phyloP scores from a whole-genome alignment of 2,888 invertebrate genomes.

The Drosophila acutilabella region DNA sequence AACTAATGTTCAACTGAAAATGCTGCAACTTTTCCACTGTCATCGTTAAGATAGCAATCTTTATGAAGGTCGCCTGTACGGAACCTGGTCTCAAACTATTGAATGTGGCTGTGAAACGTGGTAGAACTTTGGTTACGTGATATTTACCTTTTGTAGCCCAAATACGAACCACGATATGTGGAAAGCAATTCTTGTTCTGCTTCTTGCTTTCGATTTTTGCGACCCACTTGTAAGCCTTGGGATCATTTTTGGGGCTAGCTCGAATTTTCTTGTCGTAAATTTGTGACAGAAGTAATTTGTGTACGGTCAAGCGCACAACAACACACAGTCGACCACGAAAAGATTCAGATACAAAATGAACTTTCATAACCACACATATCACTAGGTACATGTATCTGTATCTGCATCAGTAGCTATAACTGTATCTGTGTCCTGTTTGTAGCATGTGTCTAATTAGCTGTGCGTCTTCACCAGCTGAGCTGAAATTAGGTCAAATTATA shows the following conservation, averaged over 20 bases:
- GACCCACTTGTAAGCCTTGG: slow-evolving; percentile 73
- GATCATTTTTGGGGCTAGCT: slow-evolving; percentile 59
- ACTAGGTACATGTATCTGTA: slow-evolving; percentile 26
- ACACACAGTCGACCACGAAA: slow-evolving; percentile 28
- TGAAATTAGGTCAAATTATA: slow-evolving; percentile 70
- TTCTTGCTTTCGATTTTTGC: slow-evolving; percentile 43
- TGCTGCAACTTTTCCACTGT: slow-evolving; percentile 69
- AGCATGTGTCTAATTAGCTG: slow-evolving; percentile 80
- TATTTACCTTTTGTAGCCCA: slow-evolving; percentile 42
- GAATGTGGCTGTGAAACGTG: slow-evolving; percentile 52
- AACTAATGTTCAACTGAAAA: slow-evolving; percentile 32
- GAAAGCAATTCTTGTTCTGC: slow-evolving; percentile 19
- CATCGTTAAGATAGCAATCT: slow-evolving; percentile 82
- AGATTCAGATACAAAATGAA: slow-evolving; percentile 43
- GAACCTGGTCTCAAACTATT: slow-evolving; percentile 21
- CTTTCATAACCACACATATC: slow-evolving; percentile 63
- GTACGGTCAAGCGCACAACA: slow-evolving; percentile 72
- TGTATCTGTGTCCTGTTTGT: slow-evolving; percentile 28
- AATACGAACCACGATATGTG: slow-evolving; percentile 4
- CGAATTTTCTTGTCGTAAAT: slow-evolving; percentile 72
- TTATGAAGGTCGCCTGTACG: slow-evolving; percentile 77
- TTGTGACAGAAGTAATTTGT: slow-evolving; percentile 80
- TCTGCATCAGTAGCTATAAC: slow-evolving; percentile 8
- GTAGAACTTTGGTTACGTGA: slow-evolving; percentile 49
- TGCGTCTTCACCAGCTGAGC: slow-evolving; percentile 69